phyloP scores from a whole-genome alignment of 2,797 vertebrate species.

The Smutsia gigantea region DNA sequence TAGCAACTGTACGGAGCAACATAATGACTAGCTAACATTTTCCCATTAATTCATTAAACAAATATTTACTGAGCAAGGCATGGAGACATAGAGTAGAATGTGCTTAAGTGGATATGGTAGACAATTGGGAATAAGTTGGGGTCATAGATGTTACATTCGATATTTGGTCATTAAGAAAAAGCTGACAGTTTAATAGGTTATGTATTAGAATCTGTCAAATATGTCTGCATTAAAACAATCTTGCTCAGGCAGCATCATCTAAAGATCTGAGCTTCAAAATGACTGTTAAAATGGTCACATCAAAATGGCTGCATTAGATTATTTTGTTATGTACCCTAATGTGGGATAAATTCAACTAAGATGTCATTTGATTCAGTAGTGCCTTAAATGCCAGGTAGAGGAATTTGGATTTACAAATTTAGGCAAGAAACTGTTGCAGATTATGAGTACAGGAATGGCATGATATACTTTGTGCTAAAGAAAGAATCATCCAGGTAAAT shows the following conservation, averaged over 20 bases:
- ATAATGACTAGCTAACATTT: neutral
- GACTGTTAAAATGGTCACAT: constrained; percentile 9
- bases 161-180: constrained; percentile 37
- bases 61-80: neutral
- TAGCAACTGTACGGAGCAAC: neutral
- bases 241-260: neutral
- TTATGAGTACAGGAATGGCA: neutral
- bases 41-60: neutral
- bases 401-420: constrained; percentile 18
- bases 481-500: constrained; percentile 1
- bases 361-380: constrained; percentile 28
- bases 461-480: neutral
- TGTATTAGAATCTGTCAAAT: constrained; percentile 51
- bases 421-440: neutral
- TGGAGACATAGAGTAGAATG: neutral
- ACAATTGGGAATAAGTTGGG: neutral
- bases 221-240: constrained; percentile 15
- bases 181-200: constrained; percentile 37
- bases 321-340: constrained; percentile 14
- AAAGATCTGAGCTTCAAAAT: constrained; percentile 37
- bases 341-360: constrained; percentile 27
- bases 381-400: neutral
- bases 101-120: neutral
- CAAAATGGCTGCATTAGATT: constrained; percentile 8
- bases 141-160: neutral